phyloP scores from a whole-genome alignment of 1,140 invertebrate species.

The Andricus grossulariae region DNA sequence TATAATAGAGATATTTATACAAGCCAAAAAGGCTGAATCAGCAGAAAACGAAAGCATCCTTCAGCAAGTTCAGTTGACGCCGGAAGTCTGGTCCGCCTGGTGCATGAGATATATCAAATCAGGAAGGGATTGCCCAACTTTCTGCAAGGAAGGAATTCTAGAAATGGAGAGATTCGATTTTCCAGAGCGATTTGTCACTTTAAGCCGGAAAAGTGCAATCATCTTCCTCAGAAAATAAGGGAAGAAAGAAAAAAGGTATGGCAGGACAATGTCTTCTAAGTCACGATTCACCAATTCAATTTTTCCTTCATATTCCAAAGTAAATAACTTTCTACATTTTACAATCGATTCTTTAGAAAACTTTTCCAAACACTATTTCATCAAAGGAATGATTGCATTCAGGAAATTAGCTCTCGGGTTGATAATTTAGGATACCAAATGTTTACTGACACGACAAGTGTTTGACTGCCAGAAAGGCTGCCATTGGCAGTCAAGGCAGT shows the following conservation, averaged over 20 bases:
- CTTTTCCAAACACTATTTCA: neutral
- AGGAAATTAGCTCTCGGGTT: too few species aligned
- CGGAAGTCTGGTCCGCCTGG: conserved; percentile 17
- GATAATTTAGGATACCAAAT: too few species aligned
- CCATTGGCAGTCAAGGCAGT: too few species aligned
- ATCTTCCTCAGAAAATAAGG: neutral
- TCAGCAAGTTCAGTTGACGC: conserved; percentile 13
- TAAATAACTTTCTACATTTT: neutral
- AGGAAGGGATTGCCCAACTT: conserved; percentile 20
- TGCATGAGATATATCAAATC: conserved; percentile 24
- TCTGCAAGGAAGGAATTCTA: conserved; percentile 8
- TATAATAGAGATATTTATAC: conserved; percentile 14
- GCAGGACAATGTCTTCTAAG: conserved; percentile 2
- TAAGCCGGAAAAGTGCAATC: conserved; percentile 20
- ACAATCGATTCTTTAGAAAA: neutral
- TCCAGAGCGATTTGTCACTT: conserved; percentile 24
- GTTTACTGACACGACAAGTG: too few species aligned
- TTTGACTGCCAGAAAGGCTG: too few species aligned
- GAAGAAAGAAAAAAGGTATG: neutral
- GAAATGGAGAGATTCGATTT: conserved; percentile 19
- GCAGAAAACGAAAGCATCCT: conserved; percentile 25
- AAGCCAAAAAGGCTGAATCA: neutral
- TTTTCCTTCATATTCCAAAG: conserved; percentile 13
- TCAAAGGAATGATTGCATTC: neutral
- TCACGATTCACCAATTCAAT: neutral